phyloP scores from a whole-genome alignment of 2,113 vertebrate genomes.

The Ceyx cyanopectus region DNA sequence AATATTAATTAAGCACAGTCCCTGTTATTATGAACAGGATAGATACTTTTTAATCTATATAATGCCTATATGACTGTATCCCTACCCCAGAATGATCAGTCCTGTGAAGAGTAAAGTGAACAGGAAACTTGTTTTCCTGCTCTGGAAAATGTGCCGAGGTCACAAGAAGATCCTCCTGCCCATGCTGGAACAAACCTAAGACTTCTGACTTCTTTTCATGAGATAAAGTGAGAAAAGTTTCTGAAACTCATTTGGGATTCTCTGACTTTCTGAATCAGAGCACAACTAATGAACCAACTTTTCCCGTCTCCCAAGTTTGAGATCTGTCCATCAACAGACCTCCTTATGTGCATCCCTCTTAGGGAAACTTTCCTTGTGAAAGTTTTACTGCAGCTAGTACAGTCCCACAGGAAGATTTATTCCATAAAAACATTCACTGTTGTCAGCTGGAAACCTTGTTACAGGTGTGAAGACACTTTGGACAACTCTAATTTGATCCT shows the following conservation, averaged over 20 bases:
- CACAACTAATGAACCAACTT: not conserved
- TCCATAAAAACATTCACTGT: not conserved
- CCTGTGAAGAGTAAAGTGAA: not conserved
- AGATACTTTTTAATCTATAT: not conserved
- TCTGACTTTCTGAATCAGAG: not conserved
- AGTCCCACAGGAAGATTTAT: constrained; percentile 29
- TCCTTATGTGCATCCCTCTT: not conserved
- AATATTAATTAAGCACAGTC: not conserved
- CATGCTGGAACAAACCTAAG: not conserved
- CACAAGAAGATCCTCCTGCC: constrained; percentile 23
- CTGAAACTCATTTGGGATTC: not conserved
- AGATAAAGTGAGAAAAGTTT: not conserved
- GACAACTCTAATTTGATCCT: no score
- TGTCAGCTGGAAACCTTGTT: constrained; percentile 21
- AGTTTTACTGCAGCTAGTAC: not conserved
- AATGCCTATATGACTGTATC: not conserved
- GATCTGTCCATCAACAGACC: not conserved
- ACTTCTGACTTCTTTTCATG: not conserved
- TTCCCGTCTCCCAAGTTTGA: not conserved
- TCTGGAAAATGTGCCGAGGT: not conserved
- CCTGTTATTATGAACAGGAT: not conserved
- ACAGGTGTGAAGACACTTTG: no score
- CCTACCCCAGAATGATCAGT: not conserved
- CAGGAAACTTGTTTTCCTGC: constrained; percentile 24
- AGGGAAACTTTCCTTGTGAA: not conserved